Evolutionary conservation across 2,888 invertebrate genomes (phyloP).

Genomic region (Pogonocherus hispidulus): DNA sequence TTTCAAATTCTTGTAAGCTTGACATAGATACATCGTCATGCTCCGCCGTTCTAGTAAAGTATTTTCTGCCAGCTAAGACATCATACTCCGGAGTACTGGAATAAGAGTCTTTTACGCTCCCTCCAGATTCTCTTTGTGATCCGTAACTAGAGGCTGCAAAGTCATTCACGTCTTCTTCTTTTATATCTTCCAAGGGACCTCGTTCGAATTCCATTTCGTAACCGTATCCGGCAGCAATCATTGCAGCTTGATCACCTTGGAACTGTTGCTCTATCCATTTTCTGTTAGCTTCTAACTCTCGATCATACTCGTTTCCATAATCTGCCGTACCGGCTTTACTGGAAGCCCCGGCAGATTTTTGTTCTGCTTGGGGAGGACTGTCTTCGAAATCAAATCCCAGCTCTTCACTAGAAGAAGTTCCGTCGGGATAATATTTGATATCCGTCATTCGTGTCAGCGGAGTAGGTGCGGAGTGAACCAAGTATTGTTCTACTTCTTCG

Average conservation of each 20-base stretch:
- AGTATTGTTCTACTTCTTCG: slow-evolving; percentile 80
- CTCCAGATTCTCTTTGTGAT: slow-evolving; percentile 84
- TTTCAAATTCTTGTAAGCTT: slow-evolving; percentile 95
- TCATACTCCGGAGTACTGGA: slow-evolving; percentile 95
- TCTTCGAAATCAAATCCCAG: slow-evolving; percentile 80
- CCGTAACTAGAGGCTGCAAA: slow-evolving; percentile 81
- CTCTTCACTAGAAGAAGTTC: slow-evolving; percentile 74
- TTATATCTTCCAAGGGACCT: slow-evolving; percentile 90
- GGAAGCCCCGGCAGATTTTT: slow-evolving; percentile 56
- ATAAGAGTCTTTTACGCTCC: slow-evolving; percentile 89
- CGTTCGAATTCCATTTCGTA: slow-evolving; percentile 86
- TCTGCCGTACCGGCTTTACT: slow-evolving; percentile 66
- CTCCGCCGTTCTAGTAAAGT: slow-evolving; percentile 85
- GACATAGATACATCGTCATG: slow-evolving; percentile 94
- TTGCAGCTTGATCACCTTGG: slow-evolving; percentile 77
- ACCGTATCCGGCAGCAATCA: slow-evolving; percentile 74
- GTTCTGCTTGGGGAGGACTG: slow-evolving; percentile 70
- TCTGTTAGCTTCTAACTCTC: slow-evolving; percentile 81
- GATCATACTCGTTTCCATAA: slow-evolving; percentile 69
- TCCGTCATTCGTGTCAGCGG: slow-evolving; percentile 71
- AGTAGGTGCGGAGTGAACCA: slow-evolving; percentile 79
- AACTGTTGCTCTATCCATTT: slow-evolving; percentile 94
- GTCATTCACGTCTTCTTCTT: slow-evolving; percentile 92
- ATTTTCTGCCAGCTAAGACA: slow-evolving; percentile 85
- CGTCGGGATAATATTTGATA: slow-evolving; percentile 69